Conservation (phyloP, 53 echinoderm and acorn worm species). For the Glandiceps talaboti region DNA sequence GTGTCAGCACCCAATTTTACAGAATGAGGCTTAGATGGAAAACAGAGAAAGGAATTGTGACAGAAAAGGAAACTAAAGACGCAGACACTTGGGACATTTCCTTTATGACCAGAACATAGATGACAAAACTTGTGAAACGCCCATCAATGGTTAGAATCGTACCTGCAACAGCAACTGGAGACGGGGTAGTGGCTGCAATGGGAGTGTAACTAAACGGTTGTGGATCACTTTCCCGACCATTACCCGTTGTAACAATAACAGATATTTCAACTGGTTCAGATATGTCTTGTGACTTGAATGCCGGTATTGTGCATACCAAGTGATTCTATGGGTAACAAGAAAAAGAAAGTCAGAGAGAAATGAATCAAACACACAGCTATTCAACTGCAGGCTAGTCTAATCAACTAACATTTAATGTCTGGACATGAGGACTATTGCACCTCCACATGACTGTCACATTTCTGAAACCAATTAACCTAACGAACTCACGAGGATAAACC, state of each 20-base stretch:
- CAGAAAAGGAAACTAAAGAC: neutral
- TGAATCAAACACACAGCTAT: too few species aligned
- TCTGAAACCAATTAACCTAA: neutral
- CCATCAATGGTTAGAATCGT: neutral
- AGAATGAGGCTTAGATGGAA: too few species aligned
- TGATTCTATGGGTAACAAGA: too few species aligned
- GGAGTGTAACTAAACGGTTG: conserved; percentile 85
- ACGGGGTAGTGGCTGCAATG: neutral
- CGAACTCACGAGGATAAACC: neutral
- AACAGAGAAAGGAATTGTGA: too few species aligned
- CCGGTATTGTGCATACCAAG: conserved; percentile 87
- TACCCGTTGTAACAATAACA: conserved; percentile 70
- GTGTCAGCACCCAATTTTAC: neutral
- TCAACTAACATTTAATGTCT: too few species aligned
- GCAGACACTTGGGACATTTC: neutral
- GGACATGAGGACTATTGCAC: too few species aligned
- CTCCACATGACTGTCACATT: too few species aligned
- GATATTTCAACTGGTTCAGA: conserved; percentile 50
- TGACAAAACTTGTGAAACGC: neutral
- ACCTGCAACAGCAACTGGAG: neutral
- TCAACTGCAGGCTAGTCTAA: too few species aligned
- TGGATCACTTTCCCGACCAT: conserved; percentile 73
- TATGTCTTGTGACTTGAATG: conserved; percentile 47
- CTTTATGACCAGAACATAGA: neutral
- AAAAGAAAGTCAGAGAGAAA: too few species aligned